These are phyloP conservation scores for Empis stercorea DNA, from an alignment of 2,888 invertebrate genomes.

Conservation along the genomic window DNA sequence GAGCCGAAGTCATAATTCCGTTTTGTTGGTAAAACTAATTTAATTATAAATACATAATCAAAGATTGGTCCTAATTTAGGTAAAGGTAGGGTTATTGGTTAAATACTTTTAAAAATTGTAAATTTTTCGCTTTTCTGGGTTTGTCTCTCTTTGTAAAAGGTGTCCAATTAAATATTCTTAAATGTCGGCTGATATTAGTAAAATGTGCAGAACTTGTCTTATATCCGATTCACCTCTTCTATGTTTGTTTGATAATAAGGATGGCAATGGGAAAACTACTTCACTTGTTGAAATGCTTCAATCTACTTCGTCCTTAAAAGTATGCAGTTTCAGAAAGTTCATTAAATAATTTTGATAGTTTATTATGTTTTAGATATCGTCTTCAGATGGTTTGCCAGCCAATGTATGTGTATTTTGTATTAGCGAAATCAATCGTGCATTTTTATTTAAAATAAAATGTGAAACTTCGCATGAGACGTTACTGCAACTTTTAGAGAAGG, in stretches of 20 bases:
- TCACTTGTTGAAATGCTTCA: background rate
- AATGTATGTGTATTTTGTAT: slow-evolving; percentile 32
- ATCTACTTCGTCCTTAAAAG: background rate
- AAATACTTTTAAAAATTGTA: no score
- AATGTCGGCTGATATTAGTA: slow-evolving; percentile 23
- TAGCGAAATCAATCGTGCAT: slow-evolving; percentile 32
- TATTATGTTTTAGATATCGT: slow-evolving; percentile 4
- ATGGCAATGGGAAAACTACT: slow-evolving; percentile 6
- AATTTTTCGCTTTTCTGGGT: no score
- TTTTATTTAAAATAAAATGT: slow-evolving; percentile 33
- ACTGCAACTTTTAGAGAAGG: slow-evolving; percentile 23
- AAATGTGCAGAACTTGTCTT: slow-evolving; percentile 32
- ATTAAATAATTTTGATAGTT: no score
- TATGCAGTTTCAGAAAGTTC: background rate
- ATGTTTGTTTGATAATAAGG: slow-evolving; percentile 26
- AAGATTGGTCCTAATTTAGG: no score
- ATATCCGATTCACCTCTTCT: slow-evolving; percentile 24
- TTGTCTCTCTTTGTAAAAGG: no score
- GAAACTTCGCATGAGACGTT: slow-evolving; percentile 31
- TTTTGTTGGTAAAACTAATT: no score
- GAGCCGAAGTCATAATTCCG: no score
- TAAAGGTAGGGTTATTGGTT: no score
- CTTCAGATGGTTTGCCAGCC: slow-evolving; percentile 30
- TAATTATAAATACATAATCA: no score
- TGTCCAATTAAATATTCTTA: no score